A percentile compares a stretch with the other conserved stretches of the same genome.
These are phyloP conservation scores for Oncorhynchus gorbuscha DNA, from an alignment of 2,113 vertebrate species.

Conservation along the genomic window DNA sequence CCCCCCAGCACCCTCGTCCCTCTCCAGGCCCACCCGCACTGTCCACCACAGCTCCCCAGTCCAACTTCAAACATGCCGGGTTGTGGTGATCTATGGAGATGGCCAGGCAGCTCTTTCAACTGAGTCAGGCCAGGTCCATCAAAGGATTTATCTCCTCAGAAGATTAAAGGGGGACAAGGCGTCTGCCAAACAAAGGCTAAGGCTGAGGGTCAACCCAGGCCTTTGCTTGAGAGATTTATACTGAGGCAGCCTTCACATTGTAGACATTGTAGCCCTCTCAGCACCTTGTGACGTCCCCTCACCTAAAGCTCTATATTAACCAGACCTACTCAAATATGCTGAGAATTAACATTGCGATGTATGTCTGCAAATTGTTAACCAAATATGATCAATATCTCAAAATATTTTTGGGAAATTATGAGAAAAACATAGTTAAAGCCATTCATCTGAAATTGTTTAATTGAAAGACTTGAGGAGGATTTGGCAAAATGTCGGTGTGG, in stretches of 20 bases:
- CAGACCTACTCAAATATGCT: slow-evolving; percentile 20
- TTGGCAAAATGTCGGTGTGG: background rate
- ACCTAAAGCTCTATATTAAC: slow-evolving; percentile 18
- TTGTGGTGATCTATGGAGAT: slow-evolving; percentile 74
- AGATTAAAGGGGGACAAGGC: slow-evolving; percentile 77
- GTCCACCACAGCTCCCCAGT: slow-evolving; percentile 37
- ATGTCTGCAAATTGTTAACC: background rate
- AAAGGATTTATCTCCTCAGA: slow-evolving; percentile 73
- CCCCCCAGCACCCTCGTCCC: background rate
- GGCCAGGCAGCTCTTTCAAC: slow-evolving; percentile 68
- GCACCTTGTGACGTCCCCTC: slow-evolving; percentile 5
- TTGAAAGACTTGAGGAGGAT: background rate
- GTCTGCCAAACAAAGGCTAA: slow-evolving; percentile 75
- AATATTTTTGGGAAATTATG: background rate
- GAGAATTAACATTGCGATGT: background rate
- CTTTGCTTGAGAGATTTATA: slow-evolving; percentile 63
- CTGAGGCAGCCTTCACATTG: slow-evolving; percentile 28
- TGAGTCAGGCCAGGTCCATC: slow-evolving; percentile 72
- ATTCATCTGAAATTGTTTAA: background rate
- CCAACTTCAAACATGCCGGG: slow-evolving; percentile 70
- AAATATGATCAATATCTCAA: background rate
- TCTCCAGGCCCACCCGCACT: slow-evolving; percentile 48
- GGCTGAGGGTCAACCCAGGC: slow-evolving; percentile 63
- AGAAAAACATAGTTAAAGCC: background rate
- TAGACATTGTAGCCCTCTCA: slow-evolving; percentile 31